A percentile compares a stretch with the other conserved stretches of the same genome.
Evolutionary conservation across 1,140 invertebrate species (phyloP).

Genomic region (Ceratosolen solmsi): DNA sequence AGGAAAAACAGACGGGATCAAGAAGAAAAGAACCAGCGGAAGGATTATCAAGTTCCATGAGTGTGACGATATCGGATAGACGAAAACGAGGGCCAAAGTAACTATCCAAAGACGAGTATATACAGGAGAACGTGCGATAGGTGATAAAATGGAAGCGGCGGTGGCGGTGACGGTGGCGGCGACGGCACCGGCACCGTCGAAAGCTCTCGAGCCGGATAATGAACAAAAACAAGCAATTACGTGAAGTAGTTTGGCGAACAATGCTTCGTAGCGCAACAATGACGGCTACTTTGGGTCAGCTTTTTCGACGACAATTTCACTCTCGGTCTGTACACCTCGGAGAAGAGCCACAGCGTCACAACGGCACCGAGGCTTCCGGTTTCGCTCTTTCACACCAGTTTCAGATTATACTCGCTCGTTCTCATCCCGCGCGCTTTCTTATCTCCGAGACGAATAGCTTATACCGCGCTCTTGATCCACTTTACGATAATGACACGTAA

Average conservation of each 20-base stretch:
- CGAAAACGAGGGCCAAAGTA: neutral
- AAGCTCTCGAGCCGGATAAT: constrained; percentile 56
- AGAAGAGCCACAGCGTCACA: neutral
- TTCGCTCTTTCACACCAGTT: constrained; percentile 36
- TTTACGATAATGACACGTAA: constrained; percentile 45
- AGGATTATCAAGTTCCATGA: neutral
- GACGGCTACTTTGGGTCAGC: constrained; percentile 54
- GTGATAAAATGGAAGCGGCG: constrained; percentile 33
- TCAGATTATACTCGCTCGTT: constrained; percentile 53
- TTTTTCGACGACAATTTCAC: constrained; percentile 53
- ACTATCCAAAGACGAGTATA: neutral
- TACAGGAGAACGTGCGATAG: neutral
- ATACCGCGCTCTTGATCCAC: constrained; percentile 22
- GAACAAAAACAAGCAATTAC: constrained; percentile 64
- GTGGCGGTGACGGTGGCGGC: neutral
- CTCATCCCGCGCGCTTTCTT: constrained; percentile 39
- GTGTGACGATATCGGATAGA: neutral
- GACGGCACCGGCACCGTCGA: constrained; percentile 45
- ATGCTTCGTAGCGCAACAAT: constrained; percentile 59
- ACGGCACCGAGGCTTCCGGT: neutral
- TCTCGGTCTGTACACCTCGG: neutral
- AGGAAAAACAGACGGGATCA: neutral
- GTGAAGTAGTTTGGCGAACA: constrained; percentile 62
- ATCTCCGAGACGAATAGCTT: constrained; percentile 48
- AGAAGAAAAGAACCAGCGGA: too few relatives aligned